Percentiles rank a stretch among this genome's conserved stretches.
Conservation (phyloP, 2,888 invertebrate species). For the Tinea semifulvella region DNA sequence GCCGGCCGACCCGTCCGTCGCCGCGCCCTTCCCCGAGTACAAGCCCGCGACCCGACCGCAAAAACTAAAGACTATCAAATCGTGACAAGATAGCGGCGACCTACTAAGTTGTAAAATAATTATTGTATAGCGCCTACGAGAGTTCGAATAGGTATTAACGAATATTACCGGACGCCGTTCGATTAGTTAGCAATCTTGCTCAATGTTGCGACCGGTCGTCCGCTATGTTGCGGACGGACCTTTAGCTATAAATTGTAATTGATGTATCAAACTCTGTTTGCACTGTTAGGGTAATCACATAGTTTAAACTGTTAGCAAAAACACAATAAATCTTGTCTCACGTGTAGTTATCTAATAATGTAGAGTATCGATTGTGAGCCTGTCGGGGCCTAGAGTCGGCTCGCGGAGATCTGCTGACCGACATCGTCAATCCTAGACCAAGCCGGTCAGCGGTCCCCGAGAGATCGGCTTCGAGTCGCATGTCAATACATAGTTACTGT, state of each 20-base stretch:
- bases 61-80: too few relatives aligned
- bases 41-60: constrained; percentile 73
- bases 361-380: constrained; percentile 20
- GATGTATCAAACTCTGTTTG: constrained; percentile 34
- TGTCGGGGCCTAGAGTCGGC: not conserved
- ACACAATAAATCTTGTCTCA: constrained; percentile 42
- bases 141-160: constrained; percentile 6
- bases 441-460: not conserved
- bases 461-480: constrained; percentile 23
- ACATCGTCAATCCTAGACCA: not conserved
- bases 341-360: constrained; percentile 19
- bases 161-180: constrained; percentile 11
- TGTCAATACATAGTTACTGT: constrained; percentile 36
- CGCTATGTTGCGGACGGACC: constrained; percentile 17
- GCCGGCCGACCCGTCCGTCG: constrained; percentile 56
- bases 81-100: constrained; percentile 30
- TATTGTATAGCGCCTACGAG: constrained; percentile 1
- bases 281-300: constrained; percentile 44
- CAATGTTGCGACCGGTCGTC: not conserved
- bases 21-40: constrained; percentile 77
- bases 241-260: constrained; percentile 20
- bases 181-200: constrained; percentile 14
- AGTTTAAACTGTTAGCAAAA: constrained; percentile 42
- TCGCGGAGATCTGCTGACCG: not conserved
- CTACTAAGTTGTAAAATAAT: constrained; percentile 33